These are phyloP conservation scores for Bradynema listronoti DNA, from an alignment of 1,140 invertebrate genomes.

Conservation along the genomic window DNA sequence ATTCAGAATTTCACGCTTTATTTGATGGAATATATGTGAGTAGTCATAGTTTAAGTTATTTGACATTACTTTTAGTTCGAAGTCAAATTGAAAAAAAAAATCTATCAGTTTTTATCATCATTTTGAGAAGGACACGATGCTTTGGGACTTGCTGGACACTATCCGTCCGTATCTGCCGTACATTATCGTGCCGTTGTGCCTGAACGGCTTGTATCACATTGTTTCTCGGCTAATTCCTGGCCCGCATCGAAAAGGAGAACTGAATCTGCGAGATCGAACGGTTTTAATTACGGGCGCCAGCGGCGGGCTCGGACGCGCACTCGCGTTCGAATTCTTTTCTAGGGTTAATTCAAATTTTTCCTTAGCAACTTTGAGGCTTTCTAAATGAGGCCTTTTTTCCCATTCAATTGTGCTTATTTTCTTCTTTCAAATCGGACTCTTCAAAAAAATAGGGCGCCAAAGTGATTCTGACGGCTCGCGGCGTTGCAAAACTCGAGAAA, in stretches of 20 bases:
- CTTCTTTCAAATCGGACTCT: too few relatives aligned
- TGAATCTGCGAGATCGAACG: constrained; percentile 24
- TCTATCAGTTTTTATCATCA: too few relatives aligned
- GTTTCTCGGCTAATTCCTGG: constrained; percentile 30
- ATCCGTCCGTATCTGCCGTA: too few relatives aligned
- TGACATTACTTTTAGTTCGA: too few relatives aligned
- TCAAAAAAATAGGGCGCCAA: constrained; percentile 38
- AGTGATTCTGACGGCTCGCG: constrained; percentile 42
- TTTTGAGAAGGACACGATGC: too few relatives aligned
- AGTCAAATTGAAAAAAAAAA: too few relatives aligned
- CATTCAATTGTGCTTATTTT: too few relatives aligned
- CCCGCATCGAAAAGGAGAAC: constrained; percentile 22
- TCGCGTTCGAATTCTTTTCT: constrained; percentile 40
- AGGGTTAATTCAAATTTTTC: constrained; percentile 20
- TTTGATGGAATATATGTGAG: too few relatives aligned
- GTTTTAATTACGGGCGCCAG: constrained; percentile 36
- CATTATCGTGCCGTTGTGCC: too few relatives aligned
- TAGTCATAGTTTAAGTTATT: too few relatives aligned
- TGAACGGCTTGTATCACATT: constrained; percentile 21
- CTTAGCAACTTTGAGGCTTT: neutral
- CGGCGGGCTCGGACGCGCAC: constrained; percentile 35
- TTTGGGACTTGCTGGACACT: too few relatives aligned
- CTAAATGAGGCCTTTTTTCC: neutral
- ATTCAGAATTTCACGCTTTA: too few relatives aligned
- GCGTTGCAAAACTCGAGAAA: constrained; percentile 26